Percentiles rank a stretch among this genome's conserved stretches.
These are phyloP conservation scores for Heloderma charlesbogerti DNA, from an alignment of 2,113 vertebrate species.

Conservation along the genomic window DNA sequence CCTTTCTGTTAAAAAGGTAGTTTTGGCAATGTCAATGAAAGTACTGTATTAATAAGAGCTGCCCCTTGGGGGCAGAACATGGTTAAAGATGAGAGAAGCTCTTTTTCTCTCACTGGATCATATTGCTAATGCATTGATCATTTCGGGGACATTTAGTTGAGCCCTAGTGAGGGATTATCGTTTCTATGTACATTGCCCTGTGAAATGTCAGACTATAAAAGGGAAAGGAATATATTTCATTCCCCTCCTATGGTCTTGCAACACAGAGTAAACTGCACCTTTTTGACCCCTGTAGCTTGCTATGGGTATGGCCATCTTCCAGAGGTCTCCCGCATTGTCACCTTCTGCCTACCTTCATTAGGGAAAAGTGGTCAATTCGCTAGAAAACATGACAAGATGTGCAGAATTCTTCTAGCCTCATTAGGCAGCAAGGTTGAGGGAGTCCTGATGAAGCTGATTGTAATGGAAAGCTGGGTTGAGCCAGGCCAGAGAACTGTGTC, in stretches of 20 bases:
- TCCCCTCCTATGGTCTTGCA: background rate
- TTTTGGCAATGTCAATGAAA: background rate
- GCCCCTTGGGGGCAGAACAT: constrained; percentile 59
- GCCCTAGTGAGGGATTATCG: constrained; percentile 27
- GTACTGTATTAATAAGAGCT: constrained; percentile 60
- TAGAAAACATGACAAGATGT: constrained; percentile 49
- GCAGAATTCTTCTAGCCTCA: constrained; percentile 43
- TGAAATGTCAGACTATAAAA: constrained; percentile 49
- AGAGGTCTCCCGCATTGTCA: constrained; percentile 24
- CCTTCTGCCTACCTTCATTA: constrained; percentile 43
- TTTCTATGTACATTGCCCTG: constrained; percentile 35
- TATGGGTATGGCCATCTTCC: background rate
- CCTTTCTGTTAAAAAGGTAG: background rate
- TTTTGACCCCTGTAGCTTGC: constrained; percentile 38
- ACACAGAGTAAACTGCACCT: background rate
- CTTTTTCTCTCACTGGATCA: constrained; percentile 23
- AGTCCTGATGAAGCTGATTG: constrained; percentile 39
- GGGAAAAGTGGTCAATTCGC: constrained; percentile 37
- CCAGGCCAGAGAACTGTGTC: constrained; percentile 33
- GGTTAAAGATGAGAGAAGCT: constrained; percentile 47
- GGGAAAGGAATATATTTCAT: background rate
- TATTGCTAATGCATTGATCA: constrained; percentile 50
- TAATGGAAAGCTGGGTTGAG: constrained; percentile 21
- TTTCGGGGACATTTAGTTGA: constrained; percentile 14
- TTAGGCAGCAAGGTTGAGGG: background rate